These are phyloP conservation scores for Trisateles emortualis DNA, from an alignment of 2,888 invertebrate species.

Conservation along the genomic window DNA sequence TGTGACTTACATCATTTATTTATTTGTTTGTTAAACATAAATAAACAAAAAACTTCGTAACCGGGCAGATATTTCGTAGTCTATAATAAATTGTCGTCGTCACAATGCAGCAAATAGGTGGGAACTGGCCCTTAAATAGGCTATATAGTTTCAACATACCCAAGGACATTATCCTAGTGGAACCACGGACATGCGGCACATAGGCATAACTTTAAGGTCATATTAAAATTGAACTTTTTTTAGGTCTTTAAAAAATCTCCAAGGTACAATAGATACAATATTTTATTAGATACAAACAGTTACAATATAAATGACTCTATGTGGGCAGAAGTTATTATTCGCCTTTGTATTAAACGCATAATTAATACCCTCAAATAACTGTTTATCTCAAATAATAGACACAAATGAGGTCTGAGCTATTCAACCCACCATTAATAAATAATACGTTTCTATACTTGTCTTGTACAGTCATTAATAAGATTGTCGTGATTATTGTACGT, in stretches of 20 bases:
- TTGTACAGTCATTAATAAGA: conserved; percentile 28
- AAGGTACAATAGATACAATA: neutral
- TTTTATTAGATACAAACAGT: neutral
- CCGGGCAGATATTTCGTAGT: too few relatives aligned
- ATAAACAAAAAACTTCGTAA: too few relatives aligned
- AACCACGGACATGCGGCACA: too few relatives aligned
- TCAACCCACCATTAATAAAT: conserved; percentile 30
- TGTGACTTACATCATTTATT: too few relatives aligned
- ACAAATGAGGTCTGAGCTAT: conserved; percentile 37
- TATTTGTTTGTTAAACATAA: too few relatives aligned
- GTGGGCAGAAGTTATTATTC: conserved; percentile 2
- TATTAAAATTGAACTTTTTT: neutral
- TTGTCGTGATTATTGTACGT: conserved; percentile 24
- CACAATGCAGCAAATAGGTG: too few relatives aligned
- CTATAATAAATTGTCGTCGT: too few relatives aligned
- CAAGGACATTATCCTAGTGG: too few relatives aligned
- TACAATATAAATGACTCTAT: neutral
- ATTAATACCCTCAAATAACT: conserved; percentile 33
- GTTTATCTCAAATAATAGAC: conserved; percentile 29
- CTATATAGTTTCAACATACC: too few relatives aligned
- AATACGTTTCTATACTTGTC: conserved; percentile 19
- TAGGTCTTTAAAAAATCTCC: neutral
- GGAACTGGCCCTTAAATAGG: too few relatives aligned
- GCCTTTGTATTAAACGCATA: conserved; percentile 3
- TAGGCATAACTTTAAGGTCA: too few relatives aligned